Conservation (phyloP, 2,888 invertebrate genomes). For the Drosophila ustulata region DNA sequence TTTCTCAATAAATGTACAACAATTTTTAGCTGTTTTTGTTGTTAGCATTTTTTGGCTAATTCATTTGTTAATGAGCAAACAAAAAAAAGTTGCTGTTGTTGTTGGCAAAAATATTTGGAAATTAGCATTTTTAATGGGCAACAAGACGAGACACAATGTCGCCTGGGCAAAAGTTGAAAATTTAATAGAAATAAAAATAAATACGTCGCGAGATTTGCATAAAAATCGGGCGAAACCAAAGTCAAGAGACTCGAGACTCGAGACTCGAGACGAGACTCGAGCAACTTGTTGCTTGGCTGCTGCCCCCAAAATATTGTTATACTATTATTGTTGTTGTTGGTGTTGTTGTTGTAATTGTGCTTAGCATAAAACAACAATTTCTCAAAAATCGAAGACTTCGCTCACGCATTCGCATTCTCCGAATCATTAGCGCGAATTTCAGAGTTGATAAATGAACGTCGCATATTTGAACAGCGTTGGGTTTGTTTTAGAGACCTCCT, state of each 20-base stretch:
- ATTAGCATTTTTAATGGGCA: constrained; percentile 76
- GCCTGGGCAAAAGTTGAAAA: constrained; percentile 50
- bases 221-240: constrained; percentile 53
- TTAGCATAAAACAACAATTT: constrained; percentile 76
- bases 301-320: constrained; percentile 1
- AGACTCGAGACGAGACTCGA: constrained; percentile 1
- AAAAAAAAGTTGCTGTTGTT: constrained; percentile 17
- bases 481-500: constrained; percentile 20
- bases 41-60: constrained; percentile 61
- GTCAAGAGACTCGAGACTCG: constrained; percentile 5
- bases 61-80: constrained; percentile 69
- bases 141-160: constrained; percentile 76
- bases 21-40: constrained; percentile 11
- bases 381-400: constrained; percentile 41
- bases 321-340: neutral
- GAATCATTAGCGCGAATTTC: constrained; percentile 65
- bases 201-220: constrained; percentile 52
- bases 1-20: constrained; percentile 37
- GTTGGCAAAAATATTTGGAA: constrained; percentile 50
- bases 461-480: constrained; percentile 50
- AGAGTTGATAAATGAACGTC: constrained; percentile 60
- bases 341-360: constrained; percentile 14
- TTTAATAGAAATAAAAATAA: constrained; percentile 34
- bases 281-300: constrained; percentile 15
- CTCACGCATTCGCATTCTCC: constrained; percentile 58